Base-by-base conservation (phyloP, 2,797 vertebrate genomes). In the Holocentrus rufus region DNA sequence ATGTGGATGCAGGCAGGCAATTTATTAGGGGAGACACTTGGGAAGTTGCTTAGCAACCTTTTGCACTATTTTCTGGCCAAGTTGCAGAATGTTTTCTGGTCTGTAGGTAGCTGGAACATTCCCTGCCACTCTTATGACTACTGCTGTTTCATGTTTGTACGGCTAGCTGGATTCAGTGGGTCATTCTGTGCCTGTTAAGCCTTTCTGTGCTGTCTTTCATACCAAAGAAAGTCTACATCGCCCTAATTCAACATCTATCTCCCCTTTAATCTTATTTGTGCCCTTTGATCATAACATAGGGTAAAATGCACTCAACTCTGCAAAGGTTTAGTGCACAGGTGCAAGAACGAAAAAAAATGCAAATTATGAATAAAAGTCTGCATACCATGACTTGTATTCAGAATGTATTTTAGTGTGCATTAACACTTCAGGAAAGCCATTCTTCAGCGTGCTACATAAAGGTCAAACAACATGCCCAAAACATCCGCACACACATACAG, bases 21-120 rank as follows among this genome's bases (percentile, higher is more conserved):
- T 69, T 49, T 74, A 61, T 69, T 42, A 77, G 20, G 6, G 5
- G 2, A 72, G 49, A 65, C 50, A 14, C 52, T 30, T 49, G 18
- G 55, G 42, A 57, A 53, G 72, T 74, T 80, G 70, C 79, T 57
- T 50, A 50, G 47, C 18, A 50, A 20, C 18, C 63, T 54, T 39
- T 65, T n/a, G 46, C 30, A 42, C 64, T 31, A 52, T 68, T 49
- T 42, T 72, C 52, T 53, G 55, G 54, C 27, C 44, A 59, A 72
- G 42, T 36, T 39, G 69, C 46, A 34, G 63, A 36, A 53, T 59
- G 46, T 58, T 67, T 34, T 63, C 57, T 30, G 78, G 67, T 60
- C 53, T 67, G 58, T 31, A 25, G 4, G 30, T 56, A 50, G 52
- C 53, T 63, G 22, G 31, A 75, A 61, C 42, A 47, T 47, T 52